A percentile compares a stretch with the other conserved stretches of the same genome.
Conservation (phyloP, 2,113 vertebrate genomes). For the Pontoporia blainvillei region DNA sequence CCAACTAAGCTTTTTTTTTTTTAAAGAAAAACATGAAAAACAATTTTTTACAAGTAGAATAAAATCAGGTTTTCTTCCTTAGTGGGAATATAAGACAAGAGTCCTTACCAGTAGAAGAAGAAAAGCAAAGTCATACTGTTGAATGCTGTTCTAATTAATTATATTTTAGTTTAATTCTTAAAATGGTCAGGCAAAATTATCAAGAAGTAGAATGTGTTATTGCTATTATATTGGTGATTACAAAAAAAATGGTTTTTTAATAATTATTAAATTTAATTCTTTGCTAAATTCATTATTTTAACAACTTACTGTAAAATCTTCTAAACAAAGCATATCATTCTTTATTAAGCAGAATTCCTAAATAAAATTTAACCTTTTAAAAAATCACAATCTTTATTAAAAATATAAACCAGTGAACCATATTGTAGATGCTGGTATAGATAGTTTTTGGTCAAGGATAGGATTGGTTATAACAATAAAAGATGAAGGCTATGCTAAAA, state of each 20-base stretch:
- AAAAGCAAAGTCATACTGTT: not conserved
- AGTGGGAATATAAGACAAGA: not conserved
- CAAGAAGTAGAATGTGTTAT: not conserved
- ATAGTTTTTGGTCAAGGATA: not conserved
- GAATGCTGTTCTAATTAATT: not conserved
- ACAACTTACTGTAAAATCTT: not conserved
- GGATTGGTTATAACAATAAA: not conserved
- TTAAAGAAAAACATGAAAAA: not conserved
- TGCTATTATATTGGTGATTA: not conserved
- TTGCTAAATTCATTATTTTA: constrained; percentile 4
- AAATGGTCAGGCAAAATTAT: not conserved
- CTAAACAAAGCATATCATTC: not conserved
- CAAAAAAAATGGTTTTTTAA: not conserved
- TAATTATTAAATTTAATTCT: constrained; percentile 24
- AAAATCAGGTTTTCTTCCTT: not conserved
- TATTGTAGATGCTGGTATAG: not conserved
- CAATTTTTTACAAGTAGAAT: not conserved
- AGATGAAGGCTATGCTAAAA: not conserved
- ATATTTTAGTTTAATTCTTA: constrained; percentile 15
- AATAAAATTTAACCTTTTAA: not conserved
- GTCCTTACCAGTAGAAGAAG: not conserved
- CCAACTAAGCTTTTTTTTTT: not conserved
- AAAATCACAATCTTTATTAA: not conserved
- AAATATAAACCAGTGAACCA: not conserved
- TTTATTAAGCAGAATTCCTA: not conserved